phyloP scores from a whole-genome alignment of 1,140 invertebrate species.

The Augochlora pura region DNA sequence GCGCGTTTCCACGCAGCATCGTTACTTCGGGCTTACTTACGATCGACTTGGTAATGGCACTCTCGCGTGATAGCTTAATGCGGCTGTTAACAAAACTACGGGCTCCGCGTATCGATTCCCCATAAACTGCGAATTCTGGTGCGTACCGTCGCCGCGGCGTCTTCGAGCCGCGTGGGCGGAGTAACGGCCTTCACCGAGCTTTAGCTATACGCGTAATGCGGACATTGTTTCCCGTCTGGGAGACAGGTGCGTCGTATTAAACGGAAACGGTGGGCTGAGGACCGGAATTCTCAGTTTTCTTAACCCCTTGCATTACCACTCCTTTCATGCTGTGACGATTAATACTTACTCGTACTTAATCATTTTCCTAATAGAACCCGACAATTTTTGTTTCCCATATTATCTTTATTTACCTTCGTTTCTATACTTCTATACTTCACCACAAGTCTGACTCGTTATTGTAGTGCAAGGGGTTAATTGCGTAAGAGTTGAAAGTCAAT shows the following conservation, averaged over 20 bases:
- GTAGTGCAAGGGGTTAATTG: no score
- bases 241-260: constrained; percentile 20
- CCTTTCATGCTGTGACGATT: no score
- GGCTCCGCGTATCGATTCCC: constrained; percentile 69
- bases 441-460: no score
- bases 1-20: constrained; percentile 46
- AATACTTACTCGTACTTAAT: no score
- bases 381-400: no score
- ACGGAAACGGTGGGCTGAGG: no score
- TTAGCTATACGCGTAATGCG: constrained; percentile 29
- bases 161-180: constrained; percentile 32
- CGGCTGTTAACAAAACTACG: constrained; percentile 73
- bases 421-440: no score
- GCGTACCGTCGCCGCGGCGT: constrained; percentile 24
- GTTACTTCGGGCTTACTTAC: constrained; percentile 64
- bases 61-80: constrained; percentile 74
- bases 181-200: not conserved
- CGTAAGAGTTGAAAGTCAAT: no score
- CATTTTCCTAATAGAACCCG: no score
- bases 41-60: constrained; percentile 67
- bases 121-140: constrained; percentile 69
- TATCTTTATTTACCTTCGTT: no score
- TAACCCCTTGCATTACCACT: no score
- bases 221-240: constrained; percentile 5
- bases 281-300: no score